These are phyloP conservation scores for Xyliphius kryptos DNA, from an alignment of 2,113 vertebrate species.

Conservation along the genomic window DNA sequence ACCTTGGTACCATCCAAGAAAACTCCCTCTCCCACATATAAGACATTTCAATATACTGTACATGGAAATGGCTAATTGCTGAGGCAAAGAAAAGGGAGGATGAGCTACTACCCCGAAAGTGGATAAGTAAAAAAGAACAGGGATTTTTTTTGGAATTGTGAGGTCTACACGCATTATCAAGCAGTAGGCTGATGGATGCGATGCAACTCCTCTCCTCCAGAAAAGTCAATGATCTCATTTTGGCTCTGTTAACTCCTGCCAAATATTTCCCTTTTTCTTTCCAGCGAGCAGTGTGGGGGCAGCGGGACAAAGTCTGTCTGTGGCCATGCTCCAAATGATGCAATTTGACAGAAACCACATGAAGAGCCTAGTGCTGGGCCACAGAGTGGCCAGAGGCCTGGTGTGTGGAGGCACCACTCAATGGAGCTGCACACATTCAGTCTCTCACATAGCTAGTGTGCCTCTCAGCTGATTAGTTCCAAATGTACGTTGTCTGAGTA, in stretches of 20 bases:
- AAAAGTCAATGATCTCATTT: slow-evolving; percentile 52
- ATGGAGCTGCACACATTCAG: slow-evolving; percentile 10
- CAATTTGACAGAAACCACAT: slow-evolving; percentile 51
- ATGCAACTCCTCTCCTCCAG: slow-evolving; percentile 42
- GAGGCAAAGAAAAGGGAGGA: slow-evolving; percentile 25
- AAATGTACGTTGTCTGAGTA: slow-evolving; percentile 37
- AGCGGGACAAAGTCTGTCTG: slow-evolving; percentile 34
- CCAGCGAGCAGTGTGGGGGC: slow-evolving; percentile 30
- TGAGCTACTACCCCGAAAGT: slow-evolving; percentile 26
- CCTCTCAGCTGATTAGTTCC: slow-evolving; percentile 42
- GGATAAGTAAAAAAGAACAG: not conserved
- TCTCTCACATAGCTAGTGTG: slow-evolving; percentile 25
- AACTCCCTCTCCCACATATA: too few species aligned
- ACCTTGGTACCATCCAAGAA: too few species aligned
- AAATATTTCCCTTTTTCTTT: slow-evolving; percentile 45
- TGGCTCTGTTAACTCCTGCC: slow-evolving; percentile 52
- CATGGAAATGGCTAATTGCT: slow-evolving; percentile 31
- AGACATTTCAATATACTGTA: too few species aligned
- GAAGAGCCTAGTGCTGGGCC: slow-evolving; percentile 30
- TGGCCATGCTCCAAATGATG: slow-evolving; percentile 52
- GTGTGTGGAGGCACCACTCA: slow-evolving; percentile 21
- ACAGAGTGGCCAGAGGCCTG: slow-evolving; percentile 29
- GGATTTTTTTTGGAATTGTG: slow-evolving; percentile 19
- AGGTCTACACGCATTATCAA: slow-evolving; percentile 30
- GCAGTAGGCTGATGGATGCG: slow-evolving; percentile 41